Conservation (phyloP, 2,888 invertebrate genomes). For the Odiellus spinosus region DNA sequence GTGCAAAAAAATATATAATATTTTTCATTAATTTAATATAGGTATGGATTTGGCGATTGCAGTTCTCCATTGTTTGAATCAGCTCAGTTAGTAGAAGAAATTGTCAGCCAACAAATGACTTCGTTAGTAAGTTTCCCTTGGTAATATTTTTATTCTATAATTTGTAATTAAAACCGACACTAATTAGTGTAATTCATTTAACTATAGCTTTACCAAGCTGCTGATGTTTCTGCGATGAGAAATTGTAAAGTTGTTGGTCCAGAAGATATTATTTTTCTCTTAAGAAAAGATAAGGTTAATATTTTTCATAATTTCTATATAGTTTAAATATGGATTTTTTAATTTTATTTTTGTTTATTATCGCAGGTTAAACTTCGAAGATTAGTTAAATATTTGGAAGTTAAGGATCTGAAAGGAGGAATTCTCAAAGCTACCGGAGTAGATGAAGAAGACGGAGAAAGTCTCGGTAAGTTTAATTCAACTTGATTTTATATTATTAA, state of each 20-base stretch:
- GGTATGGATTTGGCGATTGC: conserved; percentile 82
- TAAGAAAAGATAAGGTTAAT: conserved; percentile 62
- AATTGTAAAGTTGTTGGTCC: conserved; percentile 37
- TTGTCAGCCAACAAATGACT: conserved; percentile 63
- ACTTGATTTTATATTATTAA: too few species aligned
- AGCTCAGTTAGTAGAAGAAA: conserved; percentile 64
- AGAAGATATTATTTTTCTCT: conserved; percentile 59
- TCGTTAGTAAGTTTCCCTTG: conserved; percentile 37
- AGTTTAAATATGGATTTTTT: too few species aligned
- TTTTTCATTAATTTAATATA: too few species aligned
- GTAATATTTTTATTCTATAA: conserved; percentile 1
- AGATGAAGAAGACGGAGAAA: conserved; percentile 22
- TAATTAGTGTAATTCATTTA: neutral
- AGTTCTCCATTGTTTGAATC: conserved; percentile 63
- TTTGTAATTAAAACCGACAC: neutral
- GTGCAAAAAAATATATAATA: too few species aligned
- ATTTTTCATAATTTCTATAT: too few species aligned
- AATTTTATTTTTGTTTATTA: too few species aligned
- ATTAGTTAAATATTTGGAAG: conserved; percentile 26
- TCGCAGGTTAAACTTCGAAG: conserved; percentile 27
- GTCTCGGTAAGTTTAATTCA: neutral
- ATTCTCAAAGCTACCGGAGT: conserved; percentile 19
- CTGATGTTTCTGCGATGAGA: conserved; percentile 47
- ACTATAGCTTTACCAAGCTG: conserved; percentile 47
- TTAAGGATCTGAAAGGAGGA: conserved; percentile 27